phyloP scores from a whole-genome alignment of 2,888 invertebrate genomes.

The Pelosia muscerda region DNA sequence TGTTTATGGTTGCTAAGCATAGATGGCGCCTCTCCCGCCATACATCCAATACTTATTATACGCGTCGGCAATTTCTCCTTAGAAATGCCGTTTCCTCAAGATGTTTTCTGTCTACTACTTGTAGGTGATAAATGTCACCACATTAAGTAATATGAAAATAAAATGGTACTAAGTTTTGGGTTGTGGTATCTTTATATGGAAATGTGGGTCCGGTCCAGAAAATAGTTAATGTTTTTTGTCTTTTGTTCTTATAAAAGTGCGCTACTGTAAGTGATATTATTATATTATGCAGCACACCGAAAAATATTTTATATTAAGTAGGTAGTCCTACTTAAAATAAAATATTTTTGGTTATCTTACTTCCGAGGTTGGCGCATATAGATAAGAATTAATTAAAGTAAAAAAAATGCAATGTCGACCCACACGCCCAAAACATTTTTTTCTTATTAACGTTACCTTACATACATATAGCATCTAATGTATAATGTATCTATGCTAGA shows the following conservation, averaged over 20 bases:
- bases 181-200: background rate
- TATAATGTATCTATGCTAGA: constrained; percentile 4
- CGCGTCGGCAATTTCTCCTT: constrained; percentile 59
- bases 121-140: constrained; percentile 41
- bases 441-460: constrained; percentile 1
- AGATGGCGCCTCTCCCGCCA: constrained; percentile 47
- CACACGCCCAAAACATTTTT: background rate
- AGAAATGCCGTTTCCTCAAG: constrained; percentile 57
- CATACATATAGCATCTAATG: constrained; percentile 1
- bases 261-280: background rate
- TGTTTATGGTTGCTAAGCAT: constrained; percentile 34
- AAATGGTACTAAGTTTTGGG: background rate
- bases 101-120: constrained; percentile 54
- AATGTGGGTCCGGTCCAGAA: too few species aligned
- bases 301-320: too few species aligned
- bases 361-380: background rate
- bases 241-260: background rate
- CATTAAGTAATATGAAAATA: constrained; percentile 27
- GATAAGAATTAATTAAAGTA: background rate
- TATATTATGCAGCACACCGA: background rate
- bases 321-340: background rate
- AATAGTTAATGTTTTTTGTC: too few species aligned
- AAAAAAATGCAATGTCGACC: background rate
- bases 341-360: background rate
- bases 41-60: constrained; percentile 47